phyloP scores from a whole-genome alignment of 2,113 vertebrate genomes.

The Clinocottus analis region DNA sequence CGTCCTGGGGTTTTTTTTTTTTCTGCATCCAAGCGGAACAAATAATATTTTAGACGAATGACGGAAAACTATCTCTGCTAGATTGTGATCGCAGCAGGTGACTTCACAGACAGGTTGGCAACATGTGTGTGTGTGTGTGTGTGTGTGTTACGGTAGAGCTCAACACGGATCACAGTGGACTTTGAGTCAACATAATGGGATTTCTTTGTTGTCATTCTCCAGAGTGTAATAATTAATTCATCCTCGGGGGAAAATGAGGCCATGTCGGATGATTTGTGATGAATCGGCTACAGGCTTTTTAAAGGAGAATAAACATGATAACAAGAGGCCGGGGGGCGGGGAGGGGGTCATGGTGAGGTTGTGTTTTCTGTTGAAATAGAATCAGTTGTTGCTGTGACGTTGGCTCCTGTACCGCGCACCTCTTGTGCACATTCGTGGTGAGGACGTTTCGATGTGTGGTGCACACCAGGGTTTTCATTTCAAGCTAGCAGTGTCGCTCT shows the following conservation, averaged over 20 bases:
- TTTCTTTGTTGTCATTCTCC: not conserved
- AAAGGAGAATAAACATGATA: not conserved
- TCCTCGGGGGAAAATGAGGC: not conserved
- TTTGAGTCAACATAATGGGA: conserved; percentile 15
- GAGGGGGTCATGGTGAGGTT: not conserved
- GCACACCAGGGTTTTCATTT: not conserved
- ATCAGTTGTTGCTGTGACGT: not conserved
- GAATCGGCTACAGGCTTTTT: not conserved
- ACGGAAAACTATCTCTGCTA: not conserved
- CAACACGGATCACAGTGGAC: conserved; percentile 11
- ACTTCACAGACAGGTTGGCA: conserved; percentile 19
- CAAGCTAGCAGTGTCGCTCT: not conserved
- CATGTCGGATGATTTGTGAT: not conserved
- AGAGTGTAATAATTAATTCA: not conserved
- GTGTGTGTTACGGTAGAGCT: conserved; percentile 3
- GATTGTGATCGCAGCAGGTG: conserved; percentile 20
- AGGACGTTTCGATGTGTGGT: not conserved
- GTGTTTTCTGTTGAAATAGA: not conserved
- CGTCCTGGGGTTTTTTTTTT: conserved; percentile 18
- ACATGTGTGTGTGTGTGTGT: too few species aligned
- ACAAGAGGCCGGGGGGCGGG: not conserved
- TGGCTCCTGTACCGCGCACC: not conserved
- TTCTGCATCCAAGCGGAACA: conserved; percentile 13
- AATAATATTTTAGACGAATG: not conserved
- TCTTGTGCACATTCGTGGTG: not conserved